These are phyloP conservation scores for Drosophila melanosoma DNA, from an alignment of 2,888 invertebrate genomes.

Conservation along the genomic window DNA sequence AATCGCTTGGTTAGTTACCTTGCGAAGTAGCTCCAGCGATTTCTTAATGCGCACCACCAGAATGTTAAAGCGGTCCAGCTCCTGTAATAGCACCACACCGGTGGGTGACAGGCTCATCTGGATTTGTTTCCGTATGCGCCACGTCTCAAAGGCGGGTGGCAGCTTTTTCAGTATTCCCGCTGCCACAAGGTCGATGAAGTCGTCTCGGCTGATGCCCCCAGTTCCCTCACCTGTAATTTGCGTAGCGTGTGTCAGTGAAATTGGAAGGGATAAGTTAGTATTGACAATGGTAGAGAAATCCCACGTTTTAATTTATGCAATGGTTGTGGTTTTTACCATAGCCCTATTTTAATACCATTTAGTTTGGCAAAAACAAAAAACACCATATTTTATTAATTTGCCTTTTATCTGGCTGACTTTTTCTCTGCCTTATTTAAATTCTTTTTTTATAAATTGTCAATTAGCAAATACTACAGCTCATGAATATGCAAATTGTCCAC, in stretches of 20 bases:
- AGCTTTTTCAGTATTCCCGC: slow-evolving; percentile 91
- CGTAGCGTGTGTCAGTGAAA: background rate
- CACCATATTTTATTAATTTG: slow-evolving; percentile 62
- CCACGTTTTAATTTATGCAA: slow-evolving; percentile 53
- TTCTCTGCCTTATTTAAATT: slow-evolving; percentile 41
- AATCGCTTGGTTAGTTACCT: slow-evolving; percentile 82
- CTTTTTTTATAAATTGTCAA: slow-evolving; percentile 67
- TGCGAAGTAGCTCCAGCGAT: slow-evolving; percentile 90
- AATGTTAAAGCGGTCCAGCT: slow-evolving; percentile 94
- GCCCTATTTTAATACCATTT: slow-evolving; percentile 4
- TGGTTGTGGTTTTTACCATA: slow-evolving; percentile 41
- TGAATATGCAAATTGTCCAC: slow-evolving; percentile 71
- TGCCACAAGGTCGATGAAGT: slow-evolving; percentile 92
- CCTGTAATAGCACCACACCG: slow-evolving; percentile 94
- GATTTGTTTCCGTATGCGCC: slow-evolving; percentile 91
- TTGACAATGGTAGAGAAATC: slow-evolving; percentile 41
- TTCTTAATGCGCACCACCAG: slow-evolving; percentile 89
- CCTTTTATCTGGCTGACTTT: slow-evolving; percentile 52
- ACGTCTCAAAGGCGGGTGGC: slow-evolving; percentile 91
- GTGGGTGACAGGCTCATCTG: slow-evolving; percentile 93
- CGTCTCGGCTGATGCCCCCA: slow-evolving; percentile 92
- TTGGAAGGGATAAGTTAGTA: slow-evolving; percentile 37
- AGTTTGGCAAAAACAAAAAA: slow-evolving; percentile 30
- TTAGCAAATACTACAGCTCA: slow-evolving; percentile 77
- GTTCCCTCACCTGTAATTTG: slow-evolving; percentile 87